Conservation (phyloP, 2,888 invertebrate genomes). For the Sicus ferrugineus region DNA sequence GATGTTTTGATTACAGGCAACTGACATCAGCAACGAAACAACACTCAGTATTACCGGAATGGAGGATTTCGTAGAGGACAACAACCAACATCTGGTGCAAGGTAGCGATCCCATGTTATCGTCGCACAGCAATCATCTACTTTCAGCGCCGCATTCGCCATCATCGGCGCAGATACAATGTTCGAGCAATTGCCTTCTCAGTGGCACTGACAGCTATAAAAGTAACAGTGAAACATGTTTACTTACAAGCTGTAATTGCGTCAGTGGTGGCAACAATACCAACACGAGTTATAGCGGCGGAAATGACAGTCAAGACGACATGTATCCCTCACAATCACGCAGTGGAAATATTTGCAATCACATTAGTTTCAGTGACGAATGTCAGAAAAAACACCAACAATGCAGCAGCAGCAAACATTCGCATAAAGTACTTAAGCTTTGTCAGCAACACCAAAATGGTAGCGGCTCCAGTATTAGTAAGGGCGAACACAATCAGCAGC, state of each 20-base stretch:
- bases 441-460: slow-evolving; percentile 37
- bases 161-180: slow-evolving; percentile 49
- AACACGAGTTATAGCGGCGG: slow-evolving; percentile 38
- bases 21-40: slow-evolving; percentile 69
- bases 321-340: slow-evolving; percentile 34
- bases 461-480: slow-evolving; percentile 40
- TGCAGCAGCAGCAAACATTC: slow-evolving; percentile 17
- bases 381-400: slow-evolving; percentile 36
- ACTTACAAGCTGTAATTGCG: slow-evolving; percentile 5
- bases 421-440: slow-evolving; percentile 32
- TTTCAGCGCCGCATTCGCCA: slow-evolving; percentile 66
- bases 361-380: slow-evolving; percentile 20
- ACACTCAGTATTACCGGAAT: slow-evolving; percentile 68
- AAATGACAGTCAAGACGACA: slow-evolving; percentile 40
- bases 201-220: slow-evolving; percentile 36
- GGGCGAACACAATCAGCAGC: slow-evolving; percentile 38
- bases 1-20: slow-evolving; percentile 63
- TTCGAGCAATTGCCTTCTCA: slow-evolving; percentile 31
- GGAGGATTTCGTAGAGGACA: slow-evolving; percentile 73
- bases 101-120: slow-evolving; percentile 73
- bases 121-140: slow-evolving; percentile 51
- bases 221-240: slow-evolving; percentile 2
- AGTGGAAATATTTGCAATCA: slow-evolving; percentile 22
- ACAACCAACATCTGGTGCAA: slow-evolving; percentile 68
- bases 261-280: slow-evolving; percentile 29